Percentiles rank a stretch among this genome's conserved stretches.
phyloP scores from a whole-genome alignment of 2,113 vertebrate species.

The Hydropotes inermis region DNA sequence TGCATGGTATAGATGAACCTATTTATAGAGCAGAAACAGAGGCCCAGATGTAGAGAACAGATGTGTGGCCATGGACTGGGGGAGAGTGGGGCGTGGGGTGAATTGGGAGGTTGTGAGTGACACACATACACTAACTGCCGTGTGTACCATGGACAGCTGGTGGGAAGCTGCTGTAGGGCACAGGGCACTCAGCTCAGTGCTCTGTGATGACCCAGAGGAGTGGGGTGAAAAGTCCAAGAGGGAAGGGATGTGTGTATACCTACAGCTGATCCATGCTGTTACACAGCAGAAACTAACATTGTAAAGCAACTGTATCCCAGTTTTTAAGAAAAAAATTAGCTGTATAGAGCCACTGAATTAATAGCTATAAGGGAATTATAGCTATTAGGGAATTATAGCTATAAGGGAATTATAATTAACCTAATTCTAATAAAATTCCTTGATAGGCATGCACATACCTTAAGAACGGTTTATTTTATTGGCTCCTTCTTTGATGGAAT shows the following conservation, averaged over 20 bases:
- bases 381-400: background rate
- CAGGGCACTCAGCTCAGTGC: background rate
- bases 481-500: background rate
- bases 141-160: background rate
- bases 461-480: conserved; percentile 9
- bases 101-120: background rate
- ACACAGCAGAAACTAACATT: background rate
- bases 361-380: background rate
- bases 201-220: background rate
- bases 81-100: background rate
- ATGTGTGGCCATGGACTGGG: background rate
- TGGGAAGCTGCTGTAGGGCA: background rate
- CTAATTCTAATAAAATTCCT: conserved; percentile 20
- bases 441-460: background rate
- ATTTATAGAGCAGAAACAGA: background rate
- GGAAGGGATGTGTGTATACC: background rate
- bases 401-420: background rate
- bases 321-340: background rate
- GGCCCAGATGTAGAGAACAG: background rate
- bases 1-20: background rate
- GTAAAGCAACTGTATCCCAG: background rate
- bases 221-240: background rate
- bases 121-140: background rate
- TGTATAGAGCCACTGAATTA: background rate
- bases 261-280: background rate